Evolutionary conservation across 2,797 vertebrate genomes (phyloP), one percentile per base, ranked within the genome.

Genomic region (Taeniopygia guttata): DNA sequence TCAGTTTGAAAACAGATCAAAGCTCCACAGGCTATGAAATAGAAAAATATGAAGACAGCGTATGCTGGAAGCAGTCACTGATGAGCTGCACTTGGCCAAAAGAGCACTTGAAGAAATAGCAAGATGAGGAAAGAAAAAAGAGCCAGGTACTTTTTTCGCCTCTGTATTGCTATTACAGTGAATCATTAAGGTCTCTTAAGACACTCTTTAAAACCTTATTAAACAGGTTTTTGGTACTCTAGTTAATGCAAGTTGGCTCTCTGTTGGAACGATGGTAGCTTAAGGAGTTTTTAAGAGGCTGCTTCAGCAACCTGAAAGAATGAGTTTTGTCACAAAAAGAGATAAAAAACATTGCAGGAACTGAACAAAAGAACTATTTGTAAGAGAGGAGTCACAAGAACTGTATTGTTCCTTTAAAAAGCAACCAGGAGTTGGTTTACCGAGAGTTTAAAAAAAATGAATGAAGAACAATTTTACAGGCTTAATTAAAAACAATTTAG

Each of bases 101-200:
- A 95, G 93, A 93, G 83, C 89, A 52, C 97, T 98, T 92, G 91
- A 97, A 64, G 88, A 96, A 93, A 93, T 82, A 88, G 89, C 86
- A 92, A 93, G 70, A 90, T 5, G 36, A 84, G 59, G n/a, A 0
- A 29, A 72, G n/a, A 72, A 84, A 85, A 85, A 74, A 68, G 32
- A 86, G 25, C 20, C 78, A 96, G 95, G 74, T 95, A 68, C 17
- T 29, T 88, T 94, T 88, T 78, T 67, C 63, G 22, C 3, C 42
- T 66, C 66, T 45, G 25, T 72, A 87, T 87, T 94, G 69, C 62
- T 95, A 56, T 93, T 92, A 81, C 86, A 97, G 89, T 67, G 93
- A 95, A 93, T 97, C 84, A 96, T 96, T 96, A 96, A 87, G 34
- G 69, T 95, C 70, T 95, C 89, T 93, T 94, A 96, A 96, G 85